Evolutionary conservation across 2,888 invertebrate species (phyloP).

Genomic region (Axea sp.): DNA sequence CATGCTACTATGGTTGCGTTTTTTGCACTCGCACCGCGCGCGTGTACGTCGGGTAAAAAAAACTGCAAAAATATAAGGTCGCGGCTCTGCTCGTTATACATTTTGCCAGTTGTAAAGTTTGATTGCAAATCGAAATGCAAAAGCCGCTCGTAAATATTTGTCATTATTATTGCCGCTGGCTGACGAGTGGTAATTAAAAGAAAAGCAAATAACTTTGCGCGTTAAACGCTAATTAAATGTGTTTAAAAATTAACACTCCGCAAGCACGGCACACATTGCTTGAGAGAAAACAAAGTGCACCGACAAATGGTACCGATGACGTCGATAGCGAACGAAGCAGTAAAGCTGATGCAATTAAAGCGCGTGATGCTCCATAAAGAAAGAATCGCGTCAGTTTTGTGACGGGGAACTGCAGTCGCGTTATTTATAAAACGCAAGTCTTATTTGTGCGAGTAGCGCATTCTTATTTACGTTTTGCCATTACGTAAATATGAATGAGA

Average conservation of each 20-base stretch:
- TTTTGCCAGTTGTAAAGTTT: slow-evolving; percentile 20
- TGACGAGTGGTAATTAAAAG: slow-evolving; percentile 16
- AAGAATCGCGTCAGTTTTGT: neutral
- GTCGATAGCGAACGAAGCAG: neutral
- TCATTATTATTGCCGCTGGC: slow-evolving; percentile 11
- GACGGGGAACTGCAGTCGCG: neutral
- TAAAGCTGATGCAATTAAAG: slow-evolving; percentile 20
- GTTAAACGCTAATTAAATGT: slow-evolving; percentile 12
- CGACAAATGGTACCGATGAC: slow-evolving; percentile 13
- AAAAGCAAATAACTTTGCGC: slow-evolving; percentile 18
- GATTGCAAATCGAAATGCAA: slow-evolving; percentile 13
- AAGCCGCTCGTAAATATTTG: slow-evolving; percentile 13
- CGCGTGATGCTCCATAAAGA: slow-evolving; percentile 1
- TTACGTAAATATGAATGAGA: slow-evolving; percentile 23
- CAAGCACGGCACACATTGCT: neutral
- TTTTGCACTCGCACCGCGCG: no score
- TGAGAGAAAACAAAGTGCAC: slow-evolving; percentile 2
- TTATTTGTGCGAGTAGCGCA: neutral
- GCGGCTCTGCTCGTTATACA: no score
- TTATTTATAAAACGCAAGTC: slow-evolving; percentile 6
- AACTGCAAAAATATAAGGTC: no score
- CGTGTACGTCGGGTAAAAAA: no score
- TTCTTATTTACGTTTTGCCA: slow-evolving; percentile 1
- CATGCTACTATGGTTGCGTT: neutral
- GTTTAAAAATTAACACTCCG: slow-evolving; percentile 12